Evolutionary conservation across 2,113 vertebrate genomes (phyloP).

Genomic region (Apaloderma vittatum): DNA sequence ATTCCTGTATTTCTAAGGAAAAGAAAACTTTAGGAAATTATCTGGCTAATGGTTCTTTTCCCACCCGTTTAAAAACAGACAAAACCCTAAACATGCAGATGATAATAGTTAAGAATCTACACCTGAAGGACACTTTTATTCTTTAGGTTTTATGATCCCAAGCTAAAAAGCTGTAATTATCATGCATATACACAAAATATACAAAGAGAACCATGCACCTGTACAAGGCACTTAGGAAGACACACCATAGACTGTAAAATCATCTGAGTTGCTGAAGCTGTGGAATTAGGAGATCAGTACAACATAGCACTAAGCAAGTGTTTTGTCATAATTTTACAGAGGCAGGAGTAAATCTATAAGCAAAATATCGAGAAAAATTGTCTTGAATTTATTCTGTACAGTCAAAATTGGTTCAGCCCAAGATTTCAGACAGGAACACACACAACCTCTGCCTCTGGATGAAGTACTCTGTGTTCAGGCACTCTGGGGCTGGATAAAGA

Average conservation of each 20-base stretch:
- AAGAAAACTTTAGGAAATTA: background rate
- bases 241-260: background rate
- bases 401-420: conserved; percentile 7
- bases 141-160: background rate
- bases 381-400: conserved; percentile 7
- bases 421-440: conserved; percentile 60
- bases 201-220: background rate
- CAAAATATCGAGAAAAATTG: conserved; percentile 28
- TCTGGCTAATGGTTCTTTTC: background rate
- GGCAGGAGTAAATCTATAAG: background rate
- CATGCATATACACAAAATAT: background rate
- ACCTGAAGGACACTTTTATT: background rate
- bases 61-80: background rate
- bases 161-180: background rate
- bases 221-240: background rate
- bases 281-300: background rate
- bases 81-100: background rate
- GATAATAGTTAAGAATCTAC: background rate
- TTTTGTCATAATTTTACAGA: background rate
- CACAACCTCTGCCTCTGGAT: conserved; percentile 52
- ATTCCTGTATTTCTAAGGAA: background rate
- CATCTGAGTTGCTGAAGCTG: background rate
- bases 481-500: conserved; percentile 30
- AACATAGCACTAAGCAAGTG: background rate
- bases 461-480: conserved; percentile 54